Evolutionary conservation across 2,888 invertebrate species (phyloP).

Genomic region (Spisula solida): DNA sequence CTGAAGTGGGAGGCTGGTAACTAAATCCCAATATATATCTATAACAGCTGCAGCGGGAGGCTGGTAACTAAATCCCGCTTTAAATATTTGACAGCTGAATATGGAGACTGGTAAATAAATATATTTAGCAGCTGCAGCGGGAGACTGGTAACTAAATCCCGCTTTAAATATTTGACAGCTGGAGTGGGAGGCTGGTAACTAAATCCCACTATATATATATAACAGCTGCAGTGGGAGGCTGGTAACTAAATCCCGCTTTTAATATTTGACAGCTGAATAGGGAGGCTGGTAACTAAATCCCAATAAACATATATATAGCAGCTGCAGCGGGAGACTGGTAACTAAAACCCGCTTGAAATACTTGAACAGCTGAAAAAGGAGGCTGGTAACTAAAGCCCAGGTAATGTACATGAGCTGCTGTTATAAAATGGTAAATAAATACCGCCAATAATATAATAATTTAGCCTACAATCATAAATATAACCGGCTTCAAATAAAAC

Average conservation of each 20-base stretch:
- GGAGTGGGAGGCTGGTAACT: no score
- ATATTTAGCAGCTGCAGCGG: no score
- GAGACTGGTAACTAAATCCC: no score
- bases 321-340: not conserved
- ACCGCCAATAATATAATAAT: not conserved
- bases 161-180: no score
- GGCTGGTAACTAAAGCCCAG: not conserved
- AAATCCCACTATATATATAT: not conserved
- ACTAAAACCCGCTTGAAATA: not conserved
- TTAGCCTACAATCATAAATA: not conserved
- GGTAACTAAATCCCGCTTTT: not conserved
- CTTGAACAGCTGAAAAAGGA: not conserved
- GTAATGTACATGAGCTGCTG: no score
- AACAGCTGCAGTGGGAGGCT: not conserved
- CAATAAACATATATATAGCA: not conserved
- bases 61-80: not conserved
- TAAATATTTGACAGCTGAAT: not conserved
- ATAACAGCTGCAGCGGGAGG: not conserved
- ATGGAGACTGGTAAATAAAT: not conserved
- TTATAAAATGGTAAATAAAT: not conserved
- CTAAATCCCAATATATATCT: not conserved
- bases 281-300: not conserved
- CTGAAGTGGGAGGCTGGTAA: not conserved
- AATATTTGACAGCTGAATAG: not conserved
- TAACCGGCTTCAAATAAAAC: no score